These are phyloP conservation scores for Lasioglossum malachurum DNA, from an alignment of 2,888 invertebrate species.

Conservation along the genomic window DNA sequence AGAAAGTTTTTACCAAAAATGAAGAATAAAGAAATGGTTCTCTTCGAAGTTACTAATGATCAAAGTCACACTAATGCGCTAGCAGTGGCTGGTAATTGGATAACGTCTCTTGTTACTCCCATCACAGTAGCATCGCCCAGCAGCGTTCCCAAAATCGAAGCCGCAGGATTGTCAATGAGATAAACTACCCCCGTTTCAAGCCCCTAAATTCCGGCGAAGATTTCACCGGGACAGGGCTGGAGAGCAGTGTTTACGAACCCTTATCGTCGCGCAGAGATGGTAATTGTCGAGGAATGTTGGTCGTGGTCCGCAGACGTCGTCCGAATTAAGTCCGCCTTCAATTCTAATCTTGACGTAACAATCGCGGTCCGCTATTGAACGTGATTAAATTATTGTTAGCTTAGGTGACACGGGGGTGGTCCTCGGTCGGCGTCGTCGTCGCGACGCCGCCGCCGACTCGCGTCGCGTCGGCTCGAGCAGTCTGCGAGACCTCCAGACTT, in stretches of 20 bases:
- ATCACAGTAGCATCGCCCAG: not conserved
- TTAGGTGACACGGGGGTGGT: constrained; percentile 45
- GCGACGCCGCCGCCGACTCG: not conserved
- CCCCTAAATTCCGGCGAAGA: not conserved
- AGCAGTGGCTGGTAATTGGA: not conserved
- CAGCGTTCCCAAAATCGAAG: not conserved
- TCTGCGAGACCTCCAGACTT: constrained; percentile 57
- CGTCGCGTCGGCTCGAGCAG: constrained; percentile 34
- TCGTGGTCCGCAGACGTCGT: constrained; percentile 1
- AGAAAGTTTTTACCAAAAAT: not conserved
- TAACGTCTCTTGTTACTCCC: not conserved
- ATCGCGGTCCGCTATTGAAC: constrained; percentile 56
- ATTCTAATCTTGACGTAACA: constrained; percentile 43
- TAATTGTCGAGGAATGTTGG: constrained; percentile 35
- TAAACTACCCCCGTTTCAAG: not conserved
- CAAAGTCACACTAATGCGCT: not conserved
- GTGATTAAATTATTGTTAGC: constrained; percentile 69
- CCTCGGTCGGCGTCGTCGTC: constrained; percentile 21
- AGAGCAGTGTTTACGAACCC: not conserved
- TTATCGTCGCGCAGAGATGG: constrained; percentile 17
- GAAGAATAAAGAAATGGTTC: not conserved
- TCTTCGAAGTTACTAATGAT: too few relatives aligned
- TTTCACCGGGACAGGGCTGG: not conserved
- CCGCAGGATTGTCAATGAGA: constrained; percentile 6
- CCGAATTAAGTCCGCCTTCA: constrained; percentile 21